These are phyloP conservation scores for Subacronicta megacephala DNA, from an alignment of 2,888 invertebrate species.

Conservation along the genomic window DNA sequence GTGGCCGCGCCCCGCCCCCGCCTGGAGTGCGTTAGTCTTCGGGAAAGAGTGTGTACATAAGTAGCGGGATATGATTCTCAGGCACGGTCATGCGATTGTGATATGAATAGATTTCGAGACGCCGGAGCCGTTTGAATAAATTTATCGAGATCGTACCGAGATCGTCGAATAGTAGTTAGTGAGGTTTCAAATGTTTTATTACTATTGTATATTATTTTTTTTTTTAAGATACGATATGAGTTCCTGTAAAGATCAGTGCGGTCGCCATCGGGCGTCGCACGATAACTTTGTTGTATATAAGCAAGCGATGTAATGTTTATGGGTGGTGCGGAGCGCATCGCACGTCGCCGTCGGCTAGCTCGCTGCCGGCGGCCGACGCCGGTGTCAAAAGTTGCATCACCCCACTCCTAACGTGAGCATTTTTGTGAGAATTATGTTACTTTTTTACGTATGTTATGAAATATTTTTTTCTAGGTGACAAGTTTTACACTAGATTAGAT, in stretches of 20 bases:
- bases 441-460: conserved; percentile 86
- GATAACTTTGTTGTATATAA: conserved; percentile 86
- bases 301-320: conserved; percentile 80
- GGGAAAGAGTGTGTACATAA: conserved; percentile 87
- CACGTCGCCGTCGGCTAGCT: conserved; percentile 31
- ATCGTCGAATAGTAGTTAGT: conserved; percentile 89
- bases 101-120: conserved; percentile 89
- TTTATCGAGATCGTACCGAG: conserved; percentile 86
- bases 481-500: conserved; percentile 89
- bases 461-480: conserved; percentile 86
- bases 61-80: conserved; percentile 88
- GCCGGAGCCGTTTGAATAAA: conserved; percentile 87
- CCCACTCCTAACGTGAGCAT: conserved; percentile 87
- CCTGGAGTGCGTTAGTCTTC: conserved; percentile 70
- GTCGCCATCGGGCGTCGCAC: conserved; percentile 74
- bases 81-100: conserved; percentile 89
- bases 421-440: conserved; percentile 88
- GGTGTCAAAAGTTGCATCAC: conserved; percentile 81
- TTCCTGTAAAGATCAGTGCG: conserved; percentile 88
- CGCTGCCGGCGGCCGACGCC: conserved; percentile 52
- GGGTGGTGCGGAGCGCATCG: conserved; percentile 62
- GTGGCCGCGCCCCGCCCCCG: conserved; percentile 61
- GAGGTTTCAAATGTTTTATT: conserved; percentile 90
- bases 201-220: conserved; percentile 84
- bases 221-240: conserved; percentile 89